These are phyloP conservation scores for Chloroceryle inda DNA, from an alignment of 2,797 vertebrate species.

Conservation along the genomic window DNA sequence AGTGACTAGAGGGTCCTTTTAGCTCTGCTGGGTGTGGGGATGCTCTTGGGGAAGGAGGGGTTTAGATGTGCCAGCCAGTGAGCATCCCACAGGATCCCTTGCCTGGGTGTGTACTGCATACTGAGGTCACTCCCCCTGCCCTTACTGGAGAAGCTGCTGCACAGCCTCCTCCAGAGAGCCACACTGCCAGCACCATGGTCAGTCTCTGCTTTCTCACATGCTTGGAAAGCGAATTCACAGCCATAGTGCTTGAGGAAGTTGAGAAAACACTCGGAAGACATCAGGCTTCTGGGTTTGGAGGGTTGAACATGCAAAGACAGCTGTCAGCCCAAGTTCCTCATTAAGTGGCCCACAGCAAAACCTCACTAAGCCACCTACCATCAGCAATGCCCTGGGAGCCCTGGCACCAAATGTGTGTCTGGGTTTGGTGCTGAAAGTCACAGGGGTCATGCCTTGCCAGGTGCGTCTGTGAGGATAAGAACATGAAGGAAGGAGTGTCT, in stretches of 20 bases:
- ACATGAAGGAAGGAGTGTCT: background rate
- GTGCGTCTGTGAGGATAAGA: background rate
- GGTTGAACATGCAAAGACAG: background rate
- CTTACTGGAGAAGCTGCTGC: background rate
- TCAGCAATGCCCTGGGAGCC: background rate
- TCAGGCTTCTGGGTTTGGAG: background rate
- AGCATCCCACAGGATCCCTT: background rate
- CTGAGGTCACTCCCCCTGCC: background rate
- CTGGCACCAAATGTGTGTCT: background rate
- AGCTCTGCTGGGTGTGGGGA: background rate
- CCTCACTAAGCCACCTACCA: background rate
- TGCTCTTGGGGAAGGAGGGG: background rate
- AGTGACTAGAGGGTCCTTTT: background rate
- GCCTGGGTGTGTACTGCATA: background rate
- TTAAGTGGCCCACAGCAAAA: background rate
- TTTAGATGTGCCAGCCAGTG: background rate
- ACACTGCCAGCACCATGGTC: accelerated
- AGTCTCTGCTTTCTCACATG: background rate
- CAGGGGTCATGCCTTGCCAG: background rate
- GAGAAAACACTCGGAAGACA: accelerated
- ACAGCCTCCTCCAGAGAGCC: background rate
- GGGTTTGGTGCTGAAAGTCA: background rate
- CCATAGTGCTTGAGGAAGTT: background rate
- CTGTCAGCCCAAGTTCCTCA: background rate
- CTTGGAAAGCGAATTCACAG: background rate